Conservation (phyloP, 2,797 vertebrate genomes). For the Passerculus sandwichensis region DNA sequence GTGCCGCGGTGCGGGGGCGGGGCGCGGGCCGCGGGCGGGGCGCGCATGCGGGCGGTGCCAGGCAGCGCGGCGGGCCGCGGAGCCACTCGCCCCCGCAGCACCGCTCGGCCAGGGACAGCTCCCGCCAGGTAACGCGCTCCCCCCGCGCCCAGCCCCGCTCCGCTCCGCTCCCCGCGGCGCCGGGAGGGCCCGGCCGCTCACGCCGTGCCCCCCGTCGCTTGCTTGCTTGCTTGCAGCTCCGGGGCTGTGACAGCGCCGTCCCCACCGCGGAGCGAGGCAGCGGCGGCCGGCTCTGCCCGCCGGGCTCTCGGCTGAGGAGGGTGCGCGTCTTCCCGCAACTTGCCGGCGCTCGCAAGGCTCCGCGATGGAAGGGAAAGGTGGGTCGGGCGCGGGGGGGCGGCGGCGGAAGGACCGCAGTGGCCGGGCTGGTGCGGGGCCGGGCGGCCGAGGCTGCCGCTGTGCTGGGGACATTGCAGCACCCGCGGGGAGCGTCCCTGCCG, state of each 20-base stretch:
- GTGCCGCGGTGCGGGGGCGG: no score
- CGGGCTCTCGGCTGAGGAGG: slow-evolving; percentile 59
- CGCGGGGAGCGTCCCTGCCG: slow-evolving; percentile 23
- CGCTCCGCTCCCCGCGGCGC: background rate
- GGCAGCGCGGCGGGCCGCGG: slow-evolving; percentile 74
- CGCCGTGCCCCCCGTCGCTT: slow-evolving; percentile 50
- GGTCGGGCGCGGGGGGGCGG: background rate
- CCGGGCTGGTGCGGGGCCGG: slow-evolving; percentile 65
- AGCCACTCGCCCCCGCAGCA: slow-evolving; percentile 80
- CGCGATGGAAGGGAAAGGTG: slow-evolving; percentile 78
- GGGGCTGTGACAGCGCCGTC: slow-evolving; percentile 74
- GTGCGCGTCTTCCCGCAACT: slow-evolving; percentile 76
- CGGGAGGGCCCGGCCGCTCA: slow-evolving; percentile 12
- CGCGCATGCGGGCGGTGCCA: slow-evolving; percentile 74
- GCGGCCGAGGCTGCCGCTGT: slow-evolving; percentile 3
- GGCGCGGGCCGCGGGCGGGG: background rate
- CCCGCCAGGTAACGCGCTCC: background rate
- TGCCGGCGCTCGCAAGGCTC: slow-evolving; percentile 74
- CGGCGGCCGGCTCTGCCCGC: slow-evolving; percentile 36
- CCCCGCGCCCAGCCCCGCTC: background rate
- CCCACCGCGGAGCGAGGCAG: slow-evolving; percentile 55
- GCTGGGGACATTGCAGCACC: slow-evolving; percentile 55
- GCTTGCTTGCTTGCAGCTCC: slow-evolving; percentile 78
- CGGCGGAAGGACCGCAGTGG: slow-evolving; percentile 59
- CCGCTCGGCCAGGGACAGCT: slow-evolving; percentile 71